Base-by-base conservation (phyloP, 2,113 vertebrate species). In the Axis porcinus region DNA sequence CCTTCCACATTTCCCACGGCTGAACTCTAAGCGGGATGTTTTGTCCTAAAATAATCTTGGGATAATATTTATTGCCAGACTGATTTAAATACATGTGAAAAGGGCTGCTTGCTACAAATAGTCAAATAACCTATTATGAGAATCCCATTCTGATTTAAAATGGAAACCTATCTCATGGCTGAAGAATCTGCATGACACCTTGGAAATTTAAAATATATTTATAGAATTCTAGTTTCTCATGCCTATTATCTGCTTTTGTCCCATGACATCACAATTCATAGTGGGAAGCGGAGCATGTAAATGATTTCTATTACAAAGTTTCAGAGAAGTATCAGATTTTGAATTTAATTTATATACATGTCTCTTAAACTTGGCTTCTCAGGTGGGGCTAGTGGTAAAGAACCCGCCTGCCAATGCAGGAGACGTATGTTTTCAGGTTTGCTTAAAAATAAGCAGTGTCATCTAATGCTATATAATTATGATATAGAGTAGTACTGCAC, bases 121-220 rank as follows among this genome's bases (percentile, higher is more conserved):
- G 64, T 27, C 74, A 92, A 91, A 83, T 67, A 86, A 95, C 16
- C 27, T 90, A 47, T 50, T 43, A n/a, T 27, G 74, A 83, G 58
- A 97, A 74, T 74, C 23, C 58, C 82, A 17, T 74, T 97, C 55
- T 64, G 21, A 89, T 87, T 97, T 89, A 85, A 93, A 78, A 54
- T 89, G 28, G 25, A 91, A 96, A 78, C 12, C 0, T 87, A 54
- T 83, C 40, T 58, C n/a, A 87, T 12, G 28, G 64, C 62, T 64
- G 54, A 96, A 89, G 4, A 64, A 67, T 82, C 58, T 91, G 36
- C 50, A 23, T n/a, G 52, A 47, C 94, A 74, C 15, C 58, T 95
- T 93, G 15, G n/a, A 70, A 54, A 30, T 90, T 94, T 45, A 92
- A 90, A 89, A 64, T n/a, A 45, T 57, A 58, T 23, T 82, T 67